Evolutionary conservation across 30 jellyfish, hydroid and myxozoan species (phyloP), one percentile per base, ranked within the genome.

Genomic region (Turritopsis dohrnii): DNA sequence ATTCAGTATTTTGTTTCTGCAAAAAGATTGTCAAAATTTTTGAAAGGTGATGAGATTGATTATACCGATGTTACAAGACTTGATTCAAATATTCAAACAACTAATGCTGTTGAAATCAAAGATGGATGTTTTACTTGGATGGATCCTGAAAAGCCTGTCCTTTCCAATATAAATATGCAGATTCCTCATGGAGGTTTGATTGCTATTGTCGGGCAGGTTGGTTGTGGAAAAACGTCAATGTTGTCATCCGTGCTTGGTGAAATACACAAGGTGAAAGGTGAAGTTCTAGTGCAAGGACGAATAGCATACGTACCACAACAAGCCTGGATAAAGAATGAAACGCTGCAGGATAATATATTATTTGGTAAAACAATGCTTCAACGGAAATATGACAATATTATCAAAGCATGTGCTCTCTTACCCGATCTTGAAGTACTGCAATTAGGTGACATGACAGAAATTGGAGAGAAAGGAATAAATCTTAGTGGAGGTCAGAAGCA

Each of bases 401-500:
- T 95, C 13, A 96, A 95, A 24, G 97, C 96, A 17, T 95, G 99
- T 76, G 96, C 97, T 1, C 71, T 95, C 71, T 29, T 83, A 66
- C 72, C 96, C 53, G 99, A 95, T 79, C 66, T 95, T 53, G 95
- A 90, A 16, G 76, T 89, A 19, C 72, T 95, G 26, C 96, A 91
- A 0, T 95, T 79, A 18, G 98, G 98, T 7, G 97, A 89, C 74
- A 72, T 84, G 74, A 90, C 99, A 0, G 99, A 95, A 84, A 95
- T 95, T 65, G 99, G 99, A 60, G 99, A 95, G 76, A 95, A 90
- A 96, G 99, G 99, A 17, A 90, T 95, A 53, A 95, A 95, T 84
- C 52, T 95, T 71, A 95, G 99, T 79, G 99, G 99, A 26, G 99
- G 99, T 0, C 99, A 95, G 79, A 95, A 90, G 86, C 99, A 95